Conservation (phyloP, 2,797 vertebrate genomes). For the Furcifer pardalis region DNA sequence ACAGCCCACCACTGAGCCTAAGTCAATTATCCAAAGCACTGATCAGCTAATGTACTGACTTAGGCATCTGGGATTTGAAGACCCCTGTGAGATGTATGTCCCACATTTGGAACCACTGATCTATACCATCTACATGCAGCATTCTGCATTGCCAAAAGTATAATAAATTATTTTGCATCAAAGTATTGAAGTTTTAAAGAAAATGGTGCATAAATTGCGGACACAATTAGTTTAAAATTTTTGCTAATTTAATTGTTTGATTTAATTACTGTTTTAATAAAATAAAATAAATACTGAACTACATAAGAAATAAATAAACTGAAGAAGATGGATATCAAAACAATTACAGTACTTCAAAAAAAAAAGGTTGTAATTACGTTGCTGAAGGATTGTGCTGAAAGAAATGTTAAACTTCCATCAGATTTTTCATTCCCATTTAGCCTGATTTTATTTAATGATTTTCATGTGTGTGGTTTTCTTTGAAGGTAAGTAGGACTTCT, state of each 20-base stretch:
- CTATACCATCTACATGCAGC: neutral
- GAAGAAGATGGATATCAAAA: neutral
- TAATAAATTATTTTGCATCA: neutral
- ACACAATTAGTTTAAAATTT: neutral
- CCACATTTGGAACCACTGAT: no score
- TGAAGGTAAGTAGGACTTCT: constrained; percentile 2
- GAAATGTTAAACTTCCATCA: neutral
- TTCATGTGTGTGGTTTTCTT: neutral
- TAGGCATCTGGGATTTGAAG: no score
- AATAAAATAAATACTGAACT: neutral
- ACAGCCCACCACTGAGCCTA: no score
- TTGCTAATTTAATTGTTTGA: neutral
- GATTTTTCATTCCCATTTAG: no score
- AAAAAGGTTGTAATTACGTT: neutral
- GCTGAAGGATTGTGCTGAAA: neutral
- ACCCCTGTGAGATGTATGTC: no score
- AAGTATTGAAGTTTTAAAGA: neutral
- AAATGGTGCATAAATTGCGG: neutral
- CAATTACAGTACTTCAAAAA: neutral
- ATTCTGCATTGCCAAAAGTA: neutral
- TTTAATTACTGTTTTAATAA: neutral
- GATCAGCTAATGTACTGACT: no score
- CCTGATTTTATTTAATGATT: constrained; percentile 5
- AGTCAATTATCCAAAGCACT: no score
- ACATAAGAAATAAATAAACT: neutral